Percentiles rank a stretch among this genome's conserved stretches.
Evolutionary conservation across 2,888 invertebrate genomes (phyloP).

Genomic region (Cyrtodaria siliqua): DNA sequence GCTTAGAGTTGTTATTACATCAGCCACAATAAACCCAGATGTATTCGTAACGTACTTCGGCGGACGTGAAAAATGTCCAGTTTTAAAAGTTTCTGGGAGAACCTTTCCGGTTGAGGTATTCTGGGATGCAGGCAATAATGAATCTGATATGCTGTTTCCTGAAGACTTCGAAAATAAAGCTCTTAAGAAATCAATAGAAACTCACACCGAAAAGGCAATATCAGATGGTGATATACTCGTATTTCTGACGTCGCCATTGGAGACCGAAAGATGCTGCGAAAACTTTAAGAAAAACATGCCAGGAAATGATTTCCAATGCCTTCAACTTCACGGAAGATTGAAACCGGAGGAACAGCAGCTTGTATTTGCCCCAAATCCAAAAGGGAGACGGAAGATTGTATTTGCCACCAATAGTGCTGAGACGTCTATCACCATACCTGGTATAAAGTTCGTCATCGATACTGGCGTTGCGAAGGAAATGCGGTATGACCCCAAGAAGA

Average conservation of each 20-base stretch:
- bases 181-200: constrained; percentile 76
- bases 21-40: constrained; percentile 85
- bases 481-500: constrained; percentile 80
- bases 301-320: constrained; percentile 61
- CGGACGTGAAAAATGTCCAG: constrained; percentile 65
- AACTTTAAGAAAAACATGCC: constrained; percentile 44
- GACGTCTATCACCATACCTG: constrained; percentile 86
- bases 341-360: constrained; percentile 81
- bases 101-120: constrained; percentile 84
- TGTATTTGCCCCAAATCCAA: constrained; percentile 76
- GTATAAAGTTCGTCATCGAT: constrained; percentile 85
- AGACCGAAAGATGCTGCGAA: constrained; percentile 81
- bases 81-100: constrained; percentile 82
- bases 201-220: constrained; percentile 72
- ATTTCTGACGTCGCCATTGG: constrained; percentile 84
- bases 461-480: constrained; percentile 85
- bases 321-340: constrained; percentile 82
- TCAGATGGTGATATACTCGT: constrained; percentile 85
- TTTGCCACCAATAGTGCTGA: constrained; percentile 86
- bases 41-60: constrained; percentile 82
- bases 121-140: constrained; percentile 63
- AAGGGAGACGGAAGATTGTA: constrained; percentile 82
- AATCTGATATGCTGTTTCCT: constrained; percentile 40
- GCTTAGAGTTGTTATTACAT: constrained; percentile 84
- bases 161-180: constrained; percentile 74